Evolutionary conservation across 2,888 invertebrate genomes (phyloP), one percentile per base, ranked within the genome.

Genomic region (Drosophila algonquin): DNA sequence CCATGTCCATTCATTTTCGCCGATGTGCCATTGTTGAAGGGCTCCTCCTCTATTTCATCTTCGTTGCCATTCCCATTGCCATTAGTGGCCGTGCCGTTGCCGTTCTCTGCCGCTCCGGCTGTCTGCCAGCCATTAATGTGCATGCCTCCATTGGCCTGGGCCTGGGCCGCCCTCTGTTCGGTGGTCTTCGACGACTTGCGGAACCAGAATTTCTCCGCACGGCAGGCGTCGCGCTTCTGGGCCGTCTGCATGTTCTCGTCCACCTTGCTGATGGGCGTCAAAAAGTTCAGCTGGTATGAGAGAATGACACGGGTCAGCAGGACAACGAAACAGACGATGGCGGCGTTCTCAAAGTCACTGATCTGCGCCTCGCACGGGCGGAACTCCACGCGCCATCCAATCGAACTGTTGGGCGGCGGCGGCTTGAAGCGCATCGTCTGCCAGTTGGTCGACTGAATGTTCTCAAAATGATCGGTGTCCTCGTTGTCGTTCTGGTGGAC

Each of bases 321-420:
- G 18, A 99, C 99, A 14, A 99, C 96, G 92, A 99, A 99, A 91
- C 98, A 98, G 21, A 98, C 98, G 88, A 98, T 96, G 4, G 99
- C 99, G 0, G 99, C 99, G 93, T 99, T 99, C 93, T 99, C 99
- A 93, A 99, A 99, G 93, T 99, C 99, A 0, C 99, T 99, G 81
- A 99, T 94, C 93, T 99, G 99, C 21, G 98, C 97, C 93, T 98
- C 98, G 92, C 99, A 99, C 48, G 99, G 99, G 32, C 99, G 95
- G 93, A 99, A 99, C 93, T 99, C 99, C 1, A 99, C 99, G 79
- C 99, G 94, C 99, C 99, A 99, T 45, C 99, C 99, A 89, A 99
- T 99, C 56, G 97, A 94, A 9, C 98, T 97, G 91, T 98, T 96
- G 0, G 98, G 97, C 27, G 98, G 98, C 50, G 99, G 99, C 35